A percentile compares a stretch with the other conserved stretches of the same genome.
Conservation (phyloP, 1,140 invertebrate genomes). For the Nixonia krombeini region DNA sequence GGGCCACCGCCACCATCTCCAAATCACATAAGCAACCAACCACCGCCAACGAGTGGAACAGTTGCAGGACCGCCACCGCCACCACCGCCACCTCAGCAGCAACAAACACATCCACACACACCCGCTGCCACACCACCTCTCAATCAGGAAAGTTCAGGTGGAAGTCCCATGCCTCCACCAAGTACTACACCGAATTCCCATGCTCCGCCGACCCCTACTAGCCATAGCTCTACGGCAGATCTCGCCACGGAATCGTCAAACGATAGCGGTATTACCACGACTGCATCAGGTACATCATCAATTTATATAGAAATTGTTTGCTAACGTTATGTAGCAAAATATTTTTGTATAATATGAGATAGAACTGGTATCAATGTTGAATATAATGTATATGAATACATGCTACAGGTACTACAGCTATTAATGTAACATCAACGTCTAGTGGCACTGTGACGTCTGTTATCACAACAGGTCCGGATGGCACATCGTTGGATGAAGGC, state of each 20-base stretch:
- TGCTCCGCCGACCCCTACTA: conserved; percentile 59
- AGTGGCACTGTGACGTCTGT: conserved; percentile 84
- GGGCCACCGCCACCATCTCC: conserved; percentile 73
- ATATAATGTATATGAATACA: too few species aligned
- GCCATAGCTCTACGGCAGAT: conserved; percentile 58
- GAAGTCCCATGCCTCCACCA: conserved; percentile 74
- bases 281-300: conserved; percentile 68
- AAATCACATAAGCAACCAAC: conserved; percentile 74
- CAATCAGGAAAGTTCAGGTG: conserved; percentile 65
- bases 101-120: conserved; percentile 57
- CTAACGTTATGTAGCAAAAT: too few species aligned
- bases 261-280: conserved; percentile 75
- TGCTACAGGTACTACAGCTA: conserved; percentile 60
- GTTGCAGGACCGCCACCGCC: conserved; percentile 50
- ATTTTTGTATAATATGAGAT: too few species aligned
- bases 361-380: too few species aligned
- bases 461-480: conserved; percentile 89
- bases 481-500: conserved; percentile 87
- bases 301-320: conserved; percentile 6
- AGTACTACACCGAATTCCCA: conserved; percentile 76
- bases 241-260: conserved; percentile 71
- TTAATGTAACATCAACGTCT: conserved; percentile 68
- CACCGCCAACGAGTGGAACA: conserved; percentile 60
- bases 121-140: conserved; percentile 65
- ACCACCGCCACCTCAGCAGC: conserved; percentile 9